Base-by-base conservation (phyloP, 2,113 vertebrate genomes). In the Cyphomyrus discorhynchus region DNA sequence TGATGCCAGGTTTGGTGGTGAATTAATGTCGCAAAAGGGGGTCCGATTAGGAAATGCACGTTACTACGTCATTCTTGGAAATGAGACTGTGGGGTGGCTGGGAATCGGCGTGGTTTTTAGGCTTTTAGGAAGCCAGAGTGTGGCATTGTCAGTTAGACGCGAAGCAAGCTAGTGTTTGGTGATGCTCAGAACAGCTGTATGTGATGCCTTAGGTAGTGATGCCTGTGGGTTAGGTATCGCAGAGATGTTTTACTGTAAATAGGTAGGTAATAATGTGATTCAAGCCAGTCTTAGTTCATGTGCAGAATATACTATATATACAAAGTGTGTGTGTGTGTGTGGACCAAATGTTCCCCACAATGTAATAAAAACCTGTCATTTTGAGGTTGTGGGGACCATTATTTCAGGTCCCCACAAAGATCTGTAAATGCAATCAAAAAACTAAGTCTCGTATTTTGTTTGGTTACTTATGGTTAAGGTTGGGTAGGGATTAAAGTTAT, bases 281-380 rank as follows among this genome's bases (percentile, higher is more conserved):
- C 31, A 77, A 39, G 70, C 4, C 31, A 77, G 27, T 58, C n/a
- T 45, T 19, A n/a, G 15, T 58, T 56, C 56, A 58, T 87, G 27
- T 87, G 49, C 15, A 42, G 27, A 87, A 74, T 58, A 82, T 86
- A 74, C 19, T 89, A 15, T 88, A 74, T 89, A 35, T 87, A 53
- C 10, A 50, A 11, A 10, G 13, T 77, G 10, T 88, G 56, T 88
- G 77, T 88, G 77, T 87, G 86, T 86, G 83, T 49, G 45, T 77
- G 9, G 8, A 11, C 13, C 53, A 56, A 56, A 21, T 21, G 53
- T 21, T 21, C 53, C 19, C 53, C 53, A 24, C 53, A 56, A 21
- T 21, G 53, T 56, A 56, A 56, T 56, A 6, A 56, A 56, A 56
- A 56, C 53, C 19, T 56, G 53, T 19, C 17, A 17, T 53, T 52